phyloP scores from a whole-genome alignment of 2,797 vertebrate genomes.

The Sphaeramia orbicularis region DNA sequence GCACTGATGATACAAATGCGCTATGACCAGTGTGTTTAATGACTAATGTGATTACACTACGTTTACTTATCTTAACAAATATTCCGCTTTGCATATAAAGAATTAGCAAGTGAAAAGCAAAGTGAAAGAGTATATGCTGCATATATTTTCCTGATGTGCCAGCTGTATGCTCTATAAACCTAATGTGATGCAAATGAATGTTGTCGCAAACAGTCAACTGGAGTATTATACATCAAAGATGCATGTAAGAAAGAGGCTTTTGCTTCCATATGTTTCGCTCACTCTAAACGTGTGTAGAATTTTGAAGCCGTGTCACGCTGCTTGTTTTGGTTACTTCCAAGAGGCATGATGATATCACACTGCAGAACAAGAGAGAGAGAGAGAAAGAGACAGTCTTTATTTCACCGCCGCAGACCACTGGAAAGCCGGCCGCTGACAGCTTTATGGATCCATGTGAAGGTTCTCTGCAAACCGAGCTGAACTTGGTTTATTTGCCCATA shows the following conservation, averaged over 20 bases:
- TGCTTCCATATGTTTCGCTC: slow-evolving; percentile 37
- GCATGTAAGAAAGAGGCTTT: slow-evolving; percentile 25
- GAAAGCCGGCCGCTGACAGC: slow-evolving; percentile 50
- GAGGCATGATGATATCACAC: slow-evolving; percentile 38
- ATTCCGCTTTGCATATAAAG: neutral
- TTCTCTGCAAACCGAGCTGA: slow-evolving; percentile 58
- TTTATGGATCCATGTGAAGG: slow-evolving; percentile 69
- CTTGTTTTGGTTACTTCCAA: slow-evolving; percentile 35
- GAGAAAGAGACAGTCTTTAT: slow-evolving; percentile 41
- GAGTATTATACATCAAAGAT: slow-evolving; percentile 45
- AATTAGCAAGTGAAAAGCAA: neutral
- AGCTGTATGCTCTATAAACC: slow-evolving; percentile 54
- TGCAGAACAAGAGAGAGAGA: slow-evolving; percentile 29
- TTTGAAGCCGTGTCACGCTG: neutral
- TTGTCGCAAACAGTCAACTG: slow-evolving; percentile 58
- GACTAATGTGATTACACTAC: neutral
- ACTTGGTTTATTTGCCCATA: slow-evolving; percentile 51
- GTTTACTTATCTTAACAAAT: slow-evolving; percentile 6
- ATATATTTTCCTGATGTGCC: slow-evolving; percentile 30
- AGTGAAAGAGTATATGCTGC: neutral
- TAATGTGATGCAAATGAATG: slow-evolving; percentile 66
- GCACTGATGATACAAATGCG: slow-evolving; percentile 10
- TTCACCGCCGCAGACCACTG: slow-evolving; percentile 51
- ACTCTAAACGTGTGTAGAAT: slow-evolving; percentile 23
- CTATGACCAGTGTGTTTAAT: slow-evolving; percentile 17